Percentiles rank a stretch among this genome's conserved stretches.
These are phyloP conservation scores for Laupala kohalensis DNA, from an alignment of 1,140 invertebrate species.

Conservation along the genomic window DNA sequence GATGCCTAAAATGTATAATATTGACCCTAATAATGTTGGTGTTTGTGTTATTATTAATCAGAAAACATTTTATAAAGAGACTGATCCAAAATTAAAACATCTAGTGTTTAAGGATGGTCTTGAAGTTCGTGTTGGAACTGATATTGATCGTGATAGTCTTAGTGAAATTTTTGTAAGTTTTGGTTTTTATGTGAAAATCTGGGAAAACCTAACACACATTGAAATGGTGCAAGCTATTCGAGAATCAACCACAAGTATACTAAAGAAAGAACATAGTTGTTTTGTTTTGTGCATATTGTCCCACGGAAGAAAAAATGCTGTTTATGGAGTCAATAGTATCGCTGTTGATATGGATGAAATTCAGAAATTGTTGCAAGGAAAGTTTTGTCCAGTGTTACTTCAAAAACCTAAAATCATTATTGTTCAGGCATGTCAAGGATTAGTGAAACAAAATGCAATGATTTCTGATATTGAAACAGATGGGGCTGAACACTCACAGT, in stretches of 20 bases:
- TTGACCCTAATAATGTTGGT: constrained; percentile 8
- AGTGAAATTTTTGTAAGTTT: constrained; percentile 6
- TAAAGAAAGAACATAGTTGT: constrained; percentile 5
- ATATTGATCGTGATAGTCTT: constrained; percentile 9
- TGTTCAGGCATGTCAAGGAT: constrained; percentile 13
- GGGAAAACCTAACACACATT: constrained; percentile 6
- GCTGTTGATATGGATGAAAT: constrained; percentile 4
- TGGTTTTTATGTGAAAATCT: constrained; percentile 1
- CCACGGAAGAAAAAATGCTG: constrained; percentile 8
- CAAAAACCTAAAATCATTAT: constrained; percentile 15
- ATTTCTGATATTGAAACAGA: neutral
- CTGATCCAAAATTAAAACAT: neutral
- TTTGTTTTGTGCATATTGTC: constrained; percentile 12
- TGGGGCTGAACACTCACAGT: neutral
- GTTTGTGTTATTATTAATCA: constrained; percentile 10
- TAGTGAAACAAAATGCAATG: constrained; percentile 1
- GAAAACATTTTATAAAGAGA: constrained; percentile 10
- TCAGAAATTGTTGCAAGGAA: neutral
- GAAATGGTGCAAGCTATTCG: neutral
- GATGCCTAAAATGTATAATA: neutral
- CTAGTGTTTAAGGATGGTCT: neutral
- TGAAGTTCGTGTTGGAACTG: constrained; percentile 7
- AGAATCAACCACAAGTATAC: neutral
- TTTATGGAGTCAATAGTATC: constrained; percentile 10
- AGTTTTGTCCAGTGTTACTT: constrained; percentile 4